phyloP scores from a whole-genome alignment of 2,888 invertebrate species.

The Teleogryllus oceanicus region DNA sequence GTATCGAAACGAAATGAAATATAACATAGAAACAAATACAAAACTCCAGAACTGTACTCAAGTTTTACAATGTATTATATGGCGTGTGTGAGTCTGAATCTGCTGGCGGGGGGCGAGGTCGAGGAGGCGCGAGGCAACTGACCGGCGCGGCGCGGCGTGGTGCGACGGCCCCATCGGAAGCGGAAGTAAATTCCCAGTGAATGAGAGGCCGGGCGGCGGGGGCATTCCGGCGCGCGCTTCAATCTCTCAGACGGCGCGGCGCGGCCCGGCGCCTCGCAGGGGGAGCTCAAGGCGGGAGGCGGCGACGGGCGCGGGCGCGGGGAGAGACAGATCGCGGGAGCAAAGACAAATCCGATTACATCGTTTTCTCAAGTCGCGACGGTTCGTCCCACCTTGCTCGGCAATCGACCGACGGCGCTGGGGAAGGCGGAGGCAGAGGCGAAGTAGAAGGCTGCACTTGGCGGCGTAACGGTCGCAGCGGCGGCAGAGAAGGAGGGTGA shows the following conservation, averaged over 20 bases:
- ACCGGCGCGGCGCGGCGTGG: not conserved
- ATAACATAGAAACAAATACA: too few relatives aligned
- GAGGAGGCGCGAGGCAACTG: too few relatives aligned
- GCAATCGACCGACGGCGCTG: not conserved
- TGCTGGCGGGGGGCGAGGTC: too few relatives aligned
- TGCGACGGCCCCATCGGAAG: not conserved
- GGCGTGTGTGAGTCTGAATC: too few relatives aligned
- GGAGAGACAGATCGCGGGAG: not conserved
- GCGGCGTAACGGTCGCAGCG: too few relatives aligned
- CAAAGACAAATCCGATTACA: not conserved
- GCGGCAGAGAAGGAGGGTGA: too few relatives aligned
- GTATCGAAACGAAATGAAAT: too few relatives aligned
- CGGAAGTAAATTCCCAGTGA: not conserved
- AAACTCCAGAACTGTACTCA: too few relatives aligned
- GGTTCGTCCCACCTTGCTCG: not conserved
- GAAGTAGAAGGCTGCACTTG: not conserved
- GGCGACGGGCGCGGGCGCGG: not conserved
- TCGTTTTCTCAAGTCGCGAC: not conserved
- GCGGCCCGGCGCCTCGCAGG: too few relatives aligned
- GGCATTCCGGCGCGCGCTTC: not conserved
- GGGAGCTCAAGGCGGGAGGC: not conserved
- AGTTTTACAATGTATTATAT: too few relatives aligned
- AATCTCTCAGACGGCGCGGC: too few relatives aligned
- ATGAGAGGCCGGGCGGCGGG: not conserved
- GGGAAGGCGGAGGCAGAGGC: not conserved